Evolutionary conservation across 1,140 invertebrate genomes (phyloP).

Genomic region (Drosophila miranda): DNA sequence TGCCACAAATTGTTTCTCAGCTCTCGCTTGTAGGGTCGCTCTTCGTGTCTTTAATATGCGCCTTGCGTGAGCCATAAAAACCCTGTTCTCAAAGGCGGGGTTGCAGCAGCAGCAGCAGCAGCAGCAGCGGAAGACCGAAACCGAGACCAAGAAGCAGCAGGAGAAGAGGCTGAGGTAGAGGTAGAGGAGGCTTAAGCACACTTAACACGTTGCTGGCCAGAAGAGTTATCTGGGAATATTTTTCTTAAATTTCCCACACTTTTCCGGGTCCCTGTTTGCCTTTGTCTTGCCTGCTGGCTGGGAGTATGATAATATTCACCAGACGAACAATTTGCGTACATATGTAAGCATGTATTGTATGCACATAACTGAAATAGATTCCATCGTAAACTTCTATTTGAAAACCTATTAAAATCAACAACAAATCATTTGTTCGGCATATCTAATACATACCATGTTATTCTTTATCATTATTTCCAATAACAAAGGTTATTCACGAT

Average conservation of each 20-base stretch:
- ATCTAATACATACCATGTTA: too few species aligned
- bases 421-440: too few species aligned
- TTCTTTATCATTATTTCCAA: too few species aligned
- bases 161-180: slow-evolving; percentile 22
- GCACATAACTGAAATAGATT: too few species aligned
- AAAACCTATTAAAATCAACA: too few species aligned
- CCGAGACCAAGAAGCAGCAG: slow-evolving; percentile 17
- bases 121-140: slow-evolving; percentile 1
- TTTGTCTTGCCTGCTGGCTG: background rate
- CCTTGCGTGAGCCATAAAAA: slow-evolving; percentile 60
- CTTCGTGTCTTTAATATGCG: slow-evolving; percentile 61
- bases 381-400: too few species aligned
- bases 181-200: slow-evolving; percentile 55
- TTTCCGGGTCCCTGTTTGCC: background rate
- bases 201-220: slow-evolving; percentile 62
- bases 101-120: too few species aligned
- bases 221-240: slow-evolving; percentile 22
- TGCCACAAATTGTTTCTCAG: slow-evolving; percentile 36
- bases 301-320: too few species aligned
- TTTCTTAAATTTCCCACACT: slow-evolving; percentile 21
- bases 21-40: slow-evolving; percentile 1
- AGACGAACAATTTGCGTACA: too few species aligned
- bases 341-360: too few species aligned
- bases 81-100: background rate
- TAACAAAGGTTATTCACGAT: too few species aligned